Evolutionary conservation across 2,113 vertebrate species (phyloP), one percentile per base, ranked within the genome.

Genomic region (Scolopax mira): DNA sequence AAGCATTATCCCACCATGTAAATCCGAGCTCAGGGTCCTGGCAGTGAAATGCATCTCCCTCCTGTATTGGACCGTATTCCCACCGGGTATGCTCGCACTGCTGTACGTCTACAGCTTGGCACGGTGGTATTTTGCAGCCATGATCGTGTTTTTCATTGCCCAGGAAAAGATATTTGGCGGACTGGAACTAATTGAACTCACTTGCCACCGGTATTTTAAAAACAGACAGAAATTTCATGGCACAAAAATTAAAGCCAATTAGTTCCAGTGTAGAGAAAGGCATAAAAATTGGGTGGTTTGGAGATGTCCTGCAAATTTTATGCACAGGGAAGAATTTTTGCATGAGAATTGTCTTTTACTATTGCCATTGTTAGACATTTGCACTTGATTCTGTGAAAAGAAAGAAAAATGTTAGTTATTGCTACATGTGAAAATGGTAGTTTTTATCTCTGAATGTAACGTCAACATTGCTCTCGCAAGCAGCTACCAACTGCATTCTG

Each of bases 111-210:
- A 97, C 97, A 97, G 97, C 49, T 93, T 98, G 1, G 96, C 98
- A 21, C 97, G 98, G n/a, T 96, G 99, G 98, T 99, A 99, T 96
- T 98, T 98, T 54, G 88, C 98, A n/a, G 41, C 97, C 51, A 67
- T 98, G 97, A 79, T 98, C 24, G 11, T 97, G 28, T 93, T 99
- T 37, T 99, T 98, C 17, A 60, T 98, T 19, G 95, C 93, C 46
- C 99, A 99, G 96, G 98, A 99, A 42, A 98, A 98, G 97, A 12
- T 99, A 21, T 97, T 98, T 25, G 99, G 99, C 11, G 99, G 99
- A 60, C 89, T 99, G 67, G 99, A 99, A 97, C 94, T 99, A 83
- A 96, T 99, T 51, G 99, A 99, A 98, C 91, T 99, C 69, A 96
- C 98, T 58, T 99, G 98, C 78, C 98, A 99, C 89, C 98, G 31